Evolutionary conservation across 2,888 invertebrate genomes (phyloP).

Genomic region (Coelinius sp.): DNA sequence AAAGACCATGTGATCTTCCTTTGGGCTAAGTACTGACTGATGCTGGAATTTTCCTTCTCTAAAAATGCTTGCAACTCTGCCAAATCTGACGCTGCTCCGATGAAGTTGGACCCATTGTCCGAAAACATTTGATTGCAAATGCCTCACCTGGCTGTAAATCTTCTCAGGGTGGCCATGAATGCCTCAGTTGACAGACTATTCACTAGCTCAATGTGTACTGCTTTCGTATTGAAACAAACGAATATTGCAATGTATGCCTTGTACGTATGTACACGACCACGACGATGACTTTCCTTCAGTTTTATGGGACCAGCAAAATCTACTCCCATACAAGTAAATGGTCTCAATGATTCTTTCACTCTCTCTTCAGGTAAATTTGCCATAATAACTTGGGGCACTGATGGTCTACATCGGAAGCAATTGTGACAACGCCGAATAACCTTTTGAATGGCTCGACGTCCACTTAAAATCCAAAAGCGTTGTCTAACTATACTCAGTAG

Average conservation of each 20-base stretch:
- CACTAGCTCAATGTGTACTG: conserved; percentile 43
- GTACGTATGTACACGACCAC: conserved; percentile 46
- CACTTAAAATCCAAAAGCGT: not conserved
- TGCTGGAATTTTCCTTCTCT: no score
- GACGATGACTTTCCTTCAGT: conserved; percentile 47
- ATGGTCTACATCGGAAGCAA: conserved; percentile 38
- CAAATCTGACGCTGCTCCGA: no score
- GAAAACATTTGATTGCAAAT: conserved; percentile 34
- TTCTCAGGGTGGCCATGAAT: conserved; percentile 39
- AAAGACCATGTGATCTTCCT: no score
- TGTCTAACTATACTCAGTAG: no score
- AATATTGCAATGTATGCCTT: conserved; percentile 51
- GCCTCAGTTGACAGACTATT: conserved; percentile 39
- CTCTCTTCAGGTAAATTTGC: conserved; percentile 32
- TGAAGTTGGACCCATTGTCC: conserved; percentile 47
- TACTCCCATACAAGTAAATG: conserved; percentile 39
- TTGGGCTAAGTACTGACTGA: no score
- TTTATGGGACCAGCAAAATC: conserved; percentile 47
- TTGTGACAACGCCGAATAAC: conserved; percentile 25
- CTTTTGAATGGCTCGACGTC: not conserved
- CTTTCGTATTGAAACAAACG: conserved; percentile 46
- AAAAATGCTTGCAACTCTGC: no score
- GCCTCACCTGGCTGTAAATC: conserved; percentile 42
- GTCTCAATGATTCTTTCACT: conserved; percentile 1
- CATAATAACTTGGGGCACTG: conserved; percentile 32